Percentiles rank a stretch among this genome's conserved stretches.
Conservation (phyloP, 2,888 invertebrate species). For the Seira musarum region DNA sequence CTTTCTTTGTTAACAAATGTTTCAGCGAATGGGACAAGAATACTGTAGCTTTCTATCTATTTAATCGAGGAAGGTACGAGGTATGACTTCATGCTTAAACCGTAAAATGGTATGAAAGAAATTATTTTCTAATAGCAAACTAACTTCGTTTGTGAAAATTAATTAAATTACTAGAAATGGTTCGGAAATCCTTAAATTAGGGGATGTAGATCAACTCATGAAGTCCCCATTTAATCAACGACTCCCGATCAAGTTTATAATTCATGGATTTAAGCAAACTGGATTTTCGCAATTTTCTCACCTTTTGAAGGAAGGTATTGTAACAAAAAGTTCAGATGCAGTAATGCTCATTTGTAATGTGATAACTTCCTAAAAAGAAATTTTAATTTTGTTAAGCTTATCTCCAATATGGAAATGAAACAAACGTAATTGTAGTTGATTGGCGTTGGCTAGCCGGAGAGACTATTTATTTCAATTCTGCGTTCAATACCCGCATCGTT, state of each 20-base stretch:
- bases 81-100: slow-evolving; percentile 10
- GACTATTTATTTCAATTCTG: slow-evolving; percentile 61
- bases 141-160: too few relatives aligned
- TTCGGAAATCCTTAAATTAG: slow-evolving; percentile 51
- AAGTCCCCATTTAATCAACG: slow-evolving; percentile 37
- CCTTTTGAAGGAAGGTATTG: slow-evolving; percentile 49
- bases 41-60: slow-evolving; percentile 61
- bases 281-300: slow-evolving; percentile 60
- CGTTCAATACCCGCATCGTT: slow-evolving; percentile 60
- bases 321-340: neutral
- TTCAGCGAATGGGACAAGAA: slow-evolving; percentile 58
- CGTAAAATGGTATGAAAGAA: neutral
- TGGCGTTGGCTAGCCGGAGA: slow-evolving; percentile 64
- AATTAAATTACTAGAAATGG: slow-evolving; percentile 51
- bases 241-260: slow-evolving; percentile 62
- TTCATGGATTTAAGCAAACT: slow-evolving; percentile 66
- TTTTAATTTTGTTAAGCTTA: slow-evolving; percentile 50
- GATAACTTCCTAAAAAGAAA: slow-evolving; percentile 29
- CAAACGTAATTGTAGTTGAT: slow-evolving; percentile 65
- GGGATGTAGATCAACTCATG: slow-evolving; percentile 33
- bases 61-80: slow-evolving; percentile 57
- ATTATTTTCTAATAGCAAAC: neutral
- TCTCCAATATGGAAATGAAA: slow-evolving; percentile 54
- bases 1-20: slow-evolving; percentile 24
- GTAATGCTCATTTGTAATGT: neutral